A percentile compares a stretch with the other conserved stretches of the same genome.
phyloP scores from a whole-genome alignment of 2,797 vertebrate genomes.

The Sphaeramia orbicularis region DNA sequence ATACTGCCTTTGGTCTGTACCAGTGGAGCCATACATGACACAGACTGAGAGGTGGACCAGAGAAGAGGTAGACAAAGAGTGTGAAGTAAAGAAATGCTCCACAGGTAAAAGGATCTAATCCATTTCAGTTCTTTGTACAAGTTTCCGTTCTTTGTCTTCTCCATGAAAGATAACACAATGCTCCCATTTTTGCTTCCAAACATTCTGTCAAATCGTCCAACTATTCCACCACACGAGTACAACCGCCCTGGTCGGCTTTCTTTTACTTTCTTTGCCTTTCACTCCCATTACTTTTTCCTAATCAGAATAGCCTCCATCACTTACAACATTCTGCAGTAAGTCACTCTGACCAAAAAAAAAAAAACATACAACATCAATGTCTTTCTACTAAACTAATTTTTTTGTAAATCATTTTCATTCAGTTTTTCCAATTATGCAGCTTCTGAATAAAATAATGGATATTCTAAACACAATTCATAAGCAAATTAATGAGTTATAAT shows the following conservation, averaged over 20 bases:
- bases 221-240: neutral
- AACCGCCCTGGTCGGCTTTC: neutral
- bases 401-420: slow-evolving; percentile 50
- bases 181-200: slow-evolving; percentile 8
- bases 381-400: slow-evolving; percentile 63
- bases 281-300: neutral
- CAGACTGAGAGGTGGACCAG: slow-evolving; percentile 44
- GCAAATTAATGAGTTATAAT: slow-evolving; percentile 11
- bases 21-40: slow-evolving; percentile 46
- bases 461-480: slow-evolving; percentile 19
- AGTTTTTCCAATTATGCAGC: slow-evolving; percentile 47
- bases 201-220: neutral
- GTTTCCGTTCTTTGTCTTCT: slow-evolving; percentile 17
- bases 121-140: slow-evolving; percentile 42
- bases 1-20: slow-evolving; percentile 74
- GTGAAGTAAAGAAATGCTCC: slow-evolving; percentile 61
- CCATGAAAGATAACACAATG: neutral
- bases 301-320: neutral
- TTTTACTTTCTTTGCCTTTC: slow-evolving; percentile 9
- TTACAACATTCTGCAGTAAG: neutral
- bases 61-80: slow-evolving; percentile 61
- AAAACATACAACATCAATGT: neutral
- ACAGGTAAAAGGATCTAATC: slow-evolving; percentile 42
- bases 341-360: slow-evolving; percentile 23
- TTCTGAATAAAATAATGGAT: slow-evolving; percentile 32